These are phyloP conservation scores for Phoeniculus purpureus DNA, from an alignment of 2,797 vertebrate species.

Conservation along the genomic window DNA sequence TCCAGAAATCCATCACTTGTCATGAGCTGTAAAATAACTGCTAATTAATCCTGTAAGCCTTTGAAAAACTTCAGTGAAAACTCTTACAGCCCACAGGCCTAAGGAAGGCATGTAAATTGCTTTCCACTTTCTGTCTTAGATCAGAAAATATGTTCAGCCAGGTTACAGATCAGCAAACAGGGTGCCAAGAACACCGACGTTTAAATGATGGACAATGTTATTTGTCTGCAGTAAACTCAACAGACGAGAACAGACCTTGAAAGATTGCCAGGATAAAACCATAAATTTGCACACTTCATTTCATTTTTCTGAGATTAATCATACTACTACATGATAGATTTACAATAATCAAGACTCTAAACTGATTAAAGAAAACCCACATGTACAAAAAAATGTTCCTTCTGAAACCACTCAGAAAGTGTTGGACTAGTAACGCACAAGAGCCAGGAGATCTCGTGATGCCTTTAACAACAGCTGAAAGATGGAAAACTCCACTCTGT, in stretches of 20 bases:
- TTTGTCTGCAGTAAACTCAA: conserved; percentile 38
- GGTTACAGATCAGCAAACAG: conserved; percentile 56
- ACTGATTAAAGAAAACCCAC: neutral
- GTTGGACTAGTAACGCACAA: neutral
- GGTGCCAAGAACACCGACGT: conserved; percentile 53
- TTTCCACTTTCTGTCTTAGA: conserved; percentile 35
- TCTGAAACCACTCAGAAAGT: conserved; percentile 10
- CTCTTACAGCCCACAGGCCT: conserved; percentile 17
- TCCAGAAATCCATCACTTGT: conserved; percentile 10
- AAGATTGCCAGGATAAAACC: conserved; percentile 27
- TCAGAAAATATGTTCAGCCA: conserved; percentile 49
- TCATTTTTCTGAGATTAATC: conserved; percentile 51
- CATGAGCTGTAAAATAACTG: conserved; percentile 17
- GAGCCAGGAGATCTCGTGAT: neutral
- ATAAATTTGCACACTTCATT: conserved; percentile 50
- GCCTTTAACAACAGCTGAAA: no score
- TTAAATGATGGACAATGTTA: conserved; percentile 48
- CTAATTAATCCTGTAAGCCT: conserved; percentile 55
- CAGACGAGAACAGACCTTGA: conserved; percentile 2
- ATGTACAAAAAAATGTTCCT: neutral
- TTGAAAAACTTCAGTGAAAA: conserved; percentile 16
- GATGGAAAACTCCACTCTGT: no score
- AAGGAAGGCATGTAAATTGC: conserved; percentile 35
- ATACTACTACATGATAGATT: conserved; percentile 37
- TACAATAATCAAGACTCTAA: conserved; percentile 11